Evolutionary conservation across 2,888 invertebrate genomes (phyloP).

Genomic region (Chelonus formosanus): DNA sequence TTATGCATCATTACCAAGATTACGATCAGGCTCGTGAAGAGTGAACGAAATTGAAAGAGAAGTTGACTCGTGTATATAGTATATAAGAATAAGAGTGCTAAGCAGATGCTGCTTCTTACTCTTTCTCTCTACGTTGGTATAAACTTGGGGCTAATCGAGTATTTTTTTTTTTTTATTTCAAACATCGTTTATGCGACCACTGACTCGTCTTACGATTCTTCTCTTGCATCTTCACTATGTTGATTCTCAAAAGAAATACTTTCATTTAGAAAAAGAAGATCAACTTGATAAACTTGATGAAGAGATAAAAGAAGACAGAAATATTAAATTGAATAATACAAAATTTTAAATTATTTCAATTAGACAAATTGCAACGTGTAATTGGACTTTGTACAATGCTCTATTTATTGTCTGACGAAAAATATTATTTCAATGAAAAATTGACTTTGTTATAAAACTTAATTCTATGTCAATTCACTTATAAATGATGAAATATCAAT

Average conservation of each 20-base stretch:
- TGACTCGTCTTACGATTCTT: constrained; percentile 3
- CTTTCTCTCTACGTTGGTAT: constrained; percentile 7
- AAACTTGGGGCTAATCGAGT: constrained; percentile 31
- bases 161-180: constrained; percentile 31
- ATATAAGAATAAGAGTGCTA: constrained; percentile 32
- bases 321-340: no score
- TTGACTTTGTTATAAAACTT: no score
- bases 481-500: no score
- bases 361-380: no score
- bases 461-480: no score
- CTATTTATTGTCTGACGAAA: no score
- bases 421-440: no score
- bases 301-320: no score
- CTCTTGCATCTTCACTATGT: constrained; percentile 8
- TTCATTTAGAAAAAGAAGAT: neutral
- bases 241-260: constrained; percentile 12
- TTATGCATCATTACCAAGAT: constrained; percentile 66
- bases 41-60: constrained; percentile 39
- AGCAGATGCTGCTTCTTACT: constrained; percentile 21
- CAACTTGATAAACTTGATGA: no score
- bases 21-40: constrained; percentile 59
- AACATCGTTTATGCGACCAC: constrained; percentile 16
- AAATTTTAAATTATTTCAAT: no score
- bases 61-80: neutral
- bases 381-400: no score